These are phyloP conservation scores for Prunella himalayana DNA, from an alignment of 2,113 vertebrate species.

Conservation along the genomic window DNA sequence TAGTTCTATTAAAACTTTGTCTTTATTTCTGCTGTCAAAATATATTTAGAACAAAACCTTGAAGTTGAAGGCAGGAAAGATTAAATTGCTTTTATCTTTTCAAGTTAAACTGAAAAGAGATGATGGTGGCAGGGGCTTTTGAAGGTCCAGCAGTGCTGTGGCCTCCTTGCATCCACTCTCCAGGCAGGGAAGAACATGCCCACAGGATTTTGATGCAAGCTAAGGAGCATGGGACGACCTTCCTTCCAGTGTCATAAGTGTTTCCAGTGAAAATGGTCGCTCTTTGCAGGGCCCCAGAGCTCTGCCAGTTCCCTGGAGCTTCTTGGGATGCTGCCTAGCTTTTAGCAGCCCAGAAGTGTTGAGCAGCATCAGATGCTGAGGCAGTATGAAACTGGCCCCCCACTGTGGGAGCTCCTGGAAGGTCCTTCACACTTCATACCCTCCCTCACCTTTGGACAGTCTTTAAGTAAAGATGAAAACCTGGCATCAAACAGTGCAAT, in stretches of 20 bases:
- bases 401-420: background rate
- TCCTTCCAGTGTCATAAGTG: background rate
- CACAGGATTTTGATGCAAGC: background rate
- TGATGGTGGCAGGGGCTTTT: background rate
- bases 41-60: conserved; percentile 37
- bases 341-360: background rate
- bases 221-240: background rate
- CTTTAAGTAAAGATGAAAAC: background rate
- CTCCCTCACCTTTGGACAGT: background rate
- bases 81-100: conserved; percentile 34
- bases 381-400: background rate
- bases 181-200: background rate
- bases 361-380: background rate
- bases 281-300: background rate
- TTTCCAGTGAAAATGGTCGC: background rate
- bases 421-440: background rate
- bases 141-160: background rate
- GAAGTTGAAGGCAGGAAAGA: background rate
- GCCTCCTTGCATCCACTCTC: background rate
- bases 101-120: conserved; percentile 18
- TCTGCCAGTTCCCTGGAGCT: background rate
- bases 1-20: conserved; percentile 54
- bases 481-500: background rate
- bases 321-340: background rate
- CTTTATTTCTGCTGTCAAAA: conserved; percentile 60